These are phyloP conservation scores for Cyprinus carpio DNA, from an alignment of 2,113 vertebrate genomes.

Conservation along the genomic window DNA sequence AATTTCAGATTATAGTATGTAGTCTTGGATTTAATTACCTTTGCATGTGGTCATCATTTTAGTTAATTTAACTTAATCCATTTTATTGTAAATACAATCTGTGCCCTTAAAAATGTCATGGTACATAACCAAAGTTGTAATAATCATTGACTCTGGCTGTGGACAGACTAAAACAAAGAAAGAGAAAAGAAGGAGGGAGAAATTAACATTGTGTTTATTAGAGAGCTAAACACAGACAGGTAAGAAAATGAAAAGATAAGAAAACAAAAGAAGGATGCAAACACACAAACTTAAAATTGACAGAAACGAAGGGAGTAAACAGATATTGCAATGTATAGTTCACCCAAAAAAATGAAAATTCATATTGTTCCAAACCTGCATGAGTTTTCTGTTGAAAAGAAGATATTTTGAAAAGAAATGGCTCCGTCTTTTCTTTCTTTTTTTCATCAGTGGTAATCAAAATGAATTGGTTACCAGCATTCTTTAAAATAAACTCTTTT, in stretches of 20 bases:
- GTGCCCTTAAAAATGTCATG: neutral
- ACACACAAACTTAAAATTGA: constrained; percentile 18
- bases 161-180: constrained; percentile 22
- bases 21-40: too few species aligned
- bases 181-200: constrained; percentile 38
- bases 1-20: neutral
- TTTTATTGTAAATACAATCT: too few species aligned
- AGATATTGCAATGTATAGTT: neutral
- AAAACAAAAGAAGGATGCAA: neutral
- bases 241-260: constrained; percentile 24
- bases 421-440: neutral
- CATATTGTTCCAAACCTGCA: neutral
- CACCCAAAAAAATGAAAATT: neutral
- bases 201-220: constrained; percentile 55
- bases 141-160: constrained; percentile 32
- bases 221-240: constrained; percentile 44
- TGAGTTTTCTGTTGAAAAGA: neutral
- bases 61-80: too few species aligned
- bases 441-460: neutral
- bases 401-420: too few species aligned
- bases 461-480: neutral
- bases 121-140: constrained; percentile 1
- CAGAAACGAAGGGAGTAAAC: neutral
- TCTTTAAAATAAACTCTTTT: neutral
- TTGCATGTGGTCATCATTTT: too few species aligned